Base-by-base conservation (phyloP, 2,797 vertebrate genomes). In the Babyrousa celebensis region DNA sequence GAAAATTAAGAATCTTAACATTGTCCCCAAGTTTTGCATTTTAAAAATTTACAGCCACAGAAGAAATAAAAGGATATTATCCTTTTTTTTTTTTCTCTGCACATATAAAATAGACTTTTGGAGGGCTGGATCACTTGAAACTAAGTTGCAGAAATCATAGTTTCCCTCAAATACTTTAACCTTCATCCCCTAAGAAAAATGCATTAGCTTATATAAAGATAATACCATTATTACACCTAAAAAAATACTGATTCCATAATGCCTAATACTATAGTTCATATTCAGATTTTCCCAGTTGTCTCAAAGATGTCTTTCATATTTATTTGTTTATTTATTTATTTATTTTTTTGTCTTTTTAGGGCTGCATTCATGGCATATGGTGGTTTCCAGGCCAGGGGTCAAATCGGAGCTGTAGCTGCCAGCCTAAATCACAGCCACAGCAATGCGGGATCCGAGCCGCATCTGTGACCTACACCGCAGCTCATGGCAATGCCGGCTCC, bases 261-360 rank as follows among this genome's bases (percentile, higher is more conserved):
- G 36, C 16, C 48, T 92, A 80, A 65, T 77, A 80, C 78, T 88
- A 58, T 17, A 74, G 21, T 85, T 94, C 9, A 70, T 94, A 77
- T 70, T 90, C 21, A 92, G 6, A 84, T 89, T 89, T 95, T 86
- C 72, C 18, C 12, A 36, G 0, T 86, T 94, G 48, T 88, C 16
- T 89, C 32, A 91, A 87, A 90, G 63, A 58, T 74, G 6, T 77
- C n/a, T 85, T 75, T 84, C 74, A 63, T 71, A 63, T 88, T 52
- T 21, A 32, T 48, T 86, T 29, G 68, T 85, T 36, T 65, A 23
- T 74, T 74, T 74, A 36, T 36, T 36, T 36, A 36, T 36, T 36
- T 36, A 36, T 48, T 23, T 74, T 74, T 77, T n/a, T n/a, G 32
- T 48, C 43, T 48, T 48, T 48, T 48, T 48, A 48, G 43, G 43